Base-by-base conservation (phyloP, 2,113 vertebrate species). In the Oreotrochilus melanogaster region DNA sequence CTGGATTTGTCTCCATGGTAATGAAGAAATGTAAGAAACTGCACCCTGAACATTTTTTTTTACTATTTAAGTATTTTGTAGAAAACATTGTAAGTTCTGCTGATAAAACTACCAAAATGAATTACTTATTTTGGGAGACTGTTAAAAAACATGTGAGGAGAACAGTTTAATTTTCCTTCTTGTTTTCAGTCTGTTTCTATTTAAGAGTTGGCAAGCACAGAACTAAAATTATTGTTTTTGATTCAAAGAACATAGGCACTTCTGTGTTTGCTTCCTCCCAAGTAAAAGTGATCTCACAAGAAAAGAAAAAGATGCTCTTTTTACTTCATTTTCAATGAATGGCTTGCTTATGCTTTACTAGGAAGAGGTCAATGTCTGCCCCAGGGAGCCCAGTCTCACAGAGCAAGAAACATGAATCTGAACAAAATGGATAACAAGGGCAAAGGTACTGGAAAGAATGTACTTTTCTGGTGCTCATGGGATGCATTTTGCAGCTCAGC, bases 151-250 rank as follows among this genome's bases (percentile, higher is more conserved):
- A 10, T 13, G 4, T 58, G 60, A 91, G 22, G 17, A 62, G n/a
- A 75, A 43, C 4, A 48, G 12, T 69, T 58, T 78, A 67, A 39
- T 86, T 88, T 89, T 92, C 65, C n/a, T 48, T 82, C 13, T 25
- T 66, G 15, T 90, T 92, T 95, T 37, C 50, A 69, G 14, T 78
- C 64, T 93, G 80, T 54, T 95, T 95, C 50, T 78, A n/a, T 82
- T 93, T 95, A 83, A 61, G 54, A 50, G 14, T 42, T 88, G 75
- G 65, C 57, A 85, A 89, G 42, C 18, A 27, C 3, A 78, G 17
- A 75, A 48, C 31, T 57, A 39, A 10, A 7, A 19, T 54, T 64
- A 12, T 7, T 27, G 70, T 45, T 71, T 79, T 51, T 27, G 8
- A 39, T 45, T 67, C 74, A 83, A 91, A 93, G 28, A 89, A 25